phyloP scores from a whole-genome alignment of 2,888 invertebrate genomes.

The Drosophila gaucha region DNA sequence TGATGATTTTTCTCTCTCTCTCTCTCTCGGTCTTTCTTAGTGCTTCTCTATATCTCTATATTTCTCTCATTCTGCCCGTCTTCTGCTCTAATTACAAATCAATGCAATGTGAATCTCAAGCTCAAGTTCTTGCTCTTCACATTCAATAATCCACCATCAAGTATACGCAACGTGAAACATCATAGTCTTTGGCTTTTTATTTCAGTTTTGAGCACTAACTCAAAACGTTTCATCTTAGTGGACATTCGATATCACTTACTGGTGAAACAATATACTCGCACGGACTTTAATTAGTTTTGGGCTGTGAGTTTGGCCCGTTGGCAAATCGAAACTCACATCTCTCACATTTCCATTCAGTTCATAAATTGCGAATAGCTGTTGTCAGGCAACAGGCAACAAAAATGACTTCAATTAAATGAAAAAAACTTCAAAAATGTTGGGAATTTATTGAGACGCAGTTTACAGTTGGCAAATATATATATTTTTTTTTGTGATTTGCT shows the following conservation, averaged over 20 bases:
- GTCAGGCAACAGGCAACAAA: constrained; percentile 44
- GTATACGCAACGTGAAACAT: constrained; percentile 27
- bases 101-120: neutral
- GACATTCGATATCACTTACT: constrained; percentile 33
- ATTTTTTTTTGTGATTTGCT: constrained; percentile 31
- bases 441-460: constrained; percentile 43
- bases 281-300: constrained; percentile 49
- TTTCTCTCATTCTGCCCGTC: neutral
- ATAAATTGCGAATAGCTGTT: constrained; percentile 59
- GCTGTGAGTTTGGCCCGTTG: constrained; percentile 6
- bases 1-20: no score
- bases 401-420: constrained; percentile 70
- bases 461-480: constrained; percentile 14
- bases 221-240: constrained; percentile 20
- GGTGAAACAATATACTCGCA: constrained; percentile 24
- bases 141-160: constrained; percentile 8
- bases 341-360: constrained; percentile 48
- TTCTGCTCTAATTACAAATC: neutral
- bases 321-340: constrained; percentile 28
- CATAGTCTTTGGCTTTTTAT: constrained; percentile 17
- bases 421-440: constrained; percentile 10
- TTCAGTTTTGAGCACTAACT: neutral
- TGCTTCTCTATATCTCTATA: neutral
- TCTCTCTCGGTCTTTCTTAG: neutral
- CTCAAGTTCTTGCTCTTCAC: neutral